Evolutionary conservation across 2,113 vertebrate genomes (phyloP), one percentile per base, ranked within the genome.

Genomic region (Tupaia tana): DNA sequence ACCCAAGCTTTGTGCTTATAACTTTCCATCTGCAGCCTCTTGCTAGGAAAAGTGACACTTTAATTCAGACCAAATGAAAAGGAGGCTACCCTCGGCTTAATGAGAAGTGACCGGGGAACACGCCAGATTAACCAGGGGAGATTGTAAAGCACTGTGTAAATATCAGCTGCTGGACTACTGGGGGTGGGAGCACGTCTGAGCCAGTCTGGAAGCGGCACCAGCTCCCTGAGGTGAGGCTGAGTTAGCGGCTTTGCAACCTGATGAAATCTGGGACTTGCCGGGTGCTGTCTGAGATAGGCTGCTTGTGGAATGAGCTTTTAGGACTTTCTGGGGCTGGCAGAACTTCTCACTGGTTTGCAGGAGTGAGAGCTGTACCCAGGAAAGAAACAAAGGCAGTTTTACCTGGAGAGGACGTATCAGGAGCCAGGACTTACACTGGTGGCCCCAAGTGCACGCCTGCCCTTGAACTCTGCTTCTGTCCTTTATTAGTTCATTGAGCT

Each of bases 81-180:
- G 96, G 82, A 96, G 94, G 93, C 86, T 82, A 52, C 34, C 1
- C 90, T 94, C 1, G 10, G 70, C 86, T 91, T 97, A 97, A 97
- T 97, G 91, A 95, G 91, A 97, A 96, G 91, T 96, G 97, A 97
- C 94, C 79, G 4, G 91, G 80, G 88, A 96, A 95, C 97, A 96
- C 0, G 9, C 27, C 15, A 69, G 89, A 95, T 97, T 97, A 97
- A 81, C 86, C 86, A 86, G 79, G 80, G 82, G 93, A 93, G 96
- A 86, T 16, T 84, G 96, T 91, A 84, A 94, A 64, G 91, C 66
- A 66, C 95, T 70, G 89, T 56, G 91, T 94, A 87, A 95, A 93
- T 95, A 94, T 54, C 96, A 96, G 16, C 43, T 0, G 25, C 85
- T 15, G 61, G 86, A 22, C 64, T 6, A 1, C 78, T 20, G 7